phyloP scores from a whole-genome alignment of 2,888 invertebrate species.

The Drosophila dives region DNA sequence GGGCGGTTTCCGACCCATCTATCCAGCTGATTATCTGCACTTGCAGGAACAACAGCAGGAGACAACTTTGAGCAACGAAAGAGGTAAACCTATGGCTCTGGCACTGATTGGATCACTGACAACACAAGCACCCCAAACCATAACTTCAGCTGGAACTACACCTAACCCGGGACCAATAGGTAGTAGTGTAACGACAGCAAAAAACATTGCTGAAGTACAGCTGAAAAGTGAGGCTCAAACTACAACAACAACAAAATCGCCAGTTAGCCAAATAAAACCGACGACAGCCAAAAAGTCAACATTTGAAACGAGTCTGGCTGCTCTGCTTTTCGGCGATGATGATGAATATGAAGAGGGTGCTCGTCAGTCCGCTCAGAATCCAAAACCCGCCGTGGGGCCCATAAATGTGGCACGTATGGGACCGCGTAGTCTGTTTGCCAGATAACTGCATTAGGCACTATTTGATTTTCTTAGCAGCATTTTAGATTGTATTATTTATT shows the following conservation, averaged over 20 bases:
- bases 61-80: constrained; percentile 25
- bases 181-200: constrained; percentile 6
- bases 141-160: constrained; percentile 12
- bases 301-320: constrained; percentile 83
- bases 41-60: constrained; percentile 60
- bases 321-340: constrained; percentile 84
- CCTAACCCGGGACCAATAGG: constrained; percentile 8
- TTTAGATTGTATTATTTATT: constrained; percentile 73
- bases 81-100: constrained; percentile 52
- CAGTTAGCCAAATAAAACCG: constrained; percentile 37
- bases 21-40: constrained; percentile 84
- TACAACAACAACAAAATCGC: constrained; percentile 22
- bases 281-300: constrained; percentile 77
- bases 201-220: constrained; percentile 8
- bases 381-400: constrained; percentile 66
- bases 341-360: constrained; percentile 71
- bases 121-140: constrained; percentile 6
- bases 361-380: constrained; percentile 58
- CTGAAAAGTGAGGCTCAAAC: not conserved
- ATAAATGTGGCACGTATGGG: constrained; percentile 82
- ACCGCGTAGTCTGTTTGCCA: constrained; percentile 74
- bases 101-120: constrained; percentile 33
- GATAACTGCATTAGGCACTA: constrained; percentile 35
- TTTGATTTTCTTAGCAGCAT: constrained; percentile 57
- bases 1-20: constrained; percentile 90